phyloP scores from a whole-genome alignment of 2,797 vertebrate genomes.

The Mormyrops attenuatus region DNA sequence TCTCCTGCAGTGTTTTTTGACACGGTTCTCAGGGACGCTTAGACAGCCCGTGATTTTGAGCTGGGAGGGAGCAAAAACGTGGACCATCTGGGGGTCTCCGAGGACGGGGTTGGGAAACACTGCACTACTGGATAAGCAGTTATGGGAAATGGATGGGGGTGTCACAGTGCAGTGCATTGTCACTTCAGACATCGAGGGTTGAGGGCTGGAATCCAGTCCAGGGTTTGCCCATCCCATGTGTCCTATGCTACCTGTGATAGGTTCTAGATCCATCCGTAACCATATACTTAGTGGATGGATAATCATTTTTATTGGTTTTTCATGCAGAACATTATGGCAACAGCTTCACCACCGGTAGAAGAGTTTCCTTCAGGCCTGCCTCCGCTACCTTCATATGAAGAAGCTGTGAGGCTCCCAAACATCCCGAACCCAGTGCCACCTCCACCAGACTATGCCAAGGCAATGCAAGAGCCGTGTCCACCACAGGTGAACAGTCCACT shows the following conservation, averaged over 20 bases:
- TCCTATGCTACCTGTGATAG: background rate
- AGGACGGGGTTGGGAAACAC: background rate
- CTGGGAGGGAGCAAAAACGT: background rate
- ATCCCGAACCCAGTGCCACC: slow-evolving; percentile 10
- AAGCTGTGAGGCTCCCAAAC: slow-evolving; percentile 18
- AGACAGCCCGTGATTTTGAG: background rate
- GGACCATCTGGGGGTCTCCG: background rate
- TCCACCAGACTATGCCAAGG: slow-evolving; percentile 30
- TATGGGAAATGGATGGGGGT: background rate
- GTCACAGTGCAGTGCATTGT: background rate
- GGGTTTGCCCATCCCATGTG: background rate
- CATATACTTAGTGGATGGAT: background rate
- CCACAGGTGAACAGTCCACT: slow-evolving; percentile 15
- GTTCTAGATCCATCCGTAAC: background rate
- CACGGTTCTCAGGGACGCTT: background rate
- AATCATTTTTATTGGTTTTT: background rate
- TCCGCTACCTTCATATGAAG: slow-evolving; percentile 44
- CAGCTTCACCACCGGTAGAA: slow-evolving; percentile 33
- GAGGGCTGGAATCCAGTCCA: background rate
- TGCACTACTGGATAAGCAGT: background rate
- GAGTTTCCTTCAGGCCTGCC: slow-evolving; percentile 12
- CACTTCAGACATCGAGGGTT: background rate
- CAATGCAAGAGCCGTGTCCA: slow-evolving; percentile 25
- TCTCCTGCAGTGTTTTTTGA: background rate
- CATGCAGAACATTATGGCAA: slow-evolving; percentile 35